Conservation (phyloP, 2,888 invertebrate genomes). For the Rhagophthalmus giganteus region DNA sequence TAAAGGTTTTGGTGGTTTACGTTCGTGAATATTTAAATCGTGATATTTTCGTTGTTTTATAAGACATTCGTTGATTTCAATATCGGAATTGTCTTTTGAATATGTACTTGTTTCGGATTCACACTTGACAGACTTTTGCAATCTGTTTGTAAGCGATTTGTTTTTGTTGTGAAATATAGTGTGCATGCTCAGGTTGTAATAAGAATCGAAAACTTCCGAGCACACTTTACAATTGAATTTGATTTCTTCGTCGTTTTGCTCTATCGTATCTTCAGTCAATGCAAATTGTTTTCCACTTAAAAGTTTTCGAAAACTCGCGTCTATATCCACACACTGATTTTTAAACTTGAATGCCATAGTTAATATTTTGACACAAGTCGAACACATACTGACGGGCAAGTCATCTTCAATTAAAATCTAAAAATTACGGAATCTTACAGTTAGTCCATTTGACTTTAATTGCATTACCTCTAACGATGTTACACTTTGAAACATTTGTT, state of each 20-base stretch:
- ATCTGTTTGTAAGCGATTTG: constrained; percentile 19
- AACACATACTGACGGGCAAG: constrained; percentile 38
- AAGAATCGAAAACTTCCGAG: constrained; percentile 13
- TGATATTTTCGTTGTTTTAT: no score
- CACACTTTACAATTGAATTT: constrained; percentile 28
- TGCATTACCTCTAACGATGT: constrained; percentile 28
- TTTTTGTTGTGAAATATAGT: constrained; percentile 22
- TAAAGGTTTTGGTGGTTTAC: no score
- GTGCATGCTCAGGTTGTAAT: constrained; percentile 30
- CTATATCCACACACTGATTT: constrained; percentile 37
- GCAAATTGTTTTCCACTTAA: no score
- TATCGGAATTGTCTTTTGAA: neutral
- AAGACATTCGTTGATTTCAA: no score
- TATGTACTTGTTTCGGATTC: neutral
- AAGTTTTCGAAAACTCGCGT: constrained; percentile 24
- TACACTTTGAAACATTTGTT: constrained; percentile 29
- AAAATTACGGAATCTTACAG: constrained; percentile 2
- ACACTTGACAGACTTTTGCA: constrained; percentile 1
- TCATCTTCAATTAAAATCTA: constrained; percentile 36
- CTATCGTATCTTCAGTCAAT: no score
- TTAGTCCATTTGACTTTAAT: constrained; percentile 1
- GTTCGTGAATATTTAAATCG: no score
- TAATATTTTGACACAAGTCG: constrained; percentile 34
- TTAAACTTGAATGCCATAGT: constrained; percentile 36
- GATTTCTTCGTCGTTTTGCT: no score